Percentiles rank a stretch among this genome's conserved stretches.
Evolutionary conservation across 1,140 invertebrate species (phyloP).

Genomic region (Drosophila simulans): DNA sequence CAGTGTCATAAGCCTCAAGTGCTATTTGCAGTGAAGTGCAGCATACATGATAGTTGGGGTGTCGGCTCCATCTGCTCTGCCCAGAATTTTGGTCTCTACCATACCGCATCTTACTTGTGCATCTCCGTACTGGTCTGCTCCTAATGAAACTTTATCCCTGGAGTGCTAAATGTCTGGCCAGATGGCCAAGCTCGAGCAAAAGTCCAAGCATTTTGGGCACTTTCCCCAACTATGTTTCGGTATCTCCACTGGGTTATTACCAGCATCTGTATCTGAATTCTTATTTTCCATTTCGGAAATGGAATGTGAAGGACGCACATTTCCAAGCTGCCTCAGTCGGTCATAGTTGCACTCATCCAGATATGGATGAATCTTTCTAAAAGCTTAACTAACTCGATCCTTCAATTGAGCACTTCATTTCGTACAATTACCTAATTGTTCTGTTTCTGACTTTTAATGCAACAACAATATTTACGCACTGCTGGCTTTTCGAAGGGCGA

Average conservation of each 20-base stretch:
- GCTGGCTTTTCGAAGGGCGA: constrained; percentile 14
- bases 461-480: constrained; percentile 11
- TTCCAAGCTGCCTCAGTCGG: neutral
- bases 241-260: constrained; percentile 20
- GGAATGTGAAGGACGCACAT: constrained; percentile 6
- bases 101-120: constrained; percentile 58
- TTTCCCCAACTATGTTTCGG: constrained; percentile 3
- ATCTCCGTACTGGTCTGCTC: constrained; percentile 57
- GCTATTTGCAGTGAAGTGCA: constrained; percentile 65
- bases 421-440: constrained; percentile 14
- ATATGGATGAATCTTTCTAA: neutral
- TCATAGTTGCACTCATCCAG: no score
- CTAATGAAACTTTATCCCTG: constrained; percentile 82
- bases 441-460: neutral
- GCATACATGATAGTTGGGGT: constrained; percentile 72
- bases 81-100: constrained; percentile 20
- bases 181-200: constrained; percentile 36
- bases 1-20: constrained; percentile 62
- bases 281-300: constrained; percentile 46
- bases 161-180: constrained; percentile 78
- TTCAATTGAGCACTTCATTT: neutral
- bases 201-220: constrained; percentile 15
- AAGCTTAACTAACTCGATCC: neutral
- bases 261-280: constrained; percentile 21
- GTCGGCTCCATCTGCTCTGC: neutral